A percentile compares a stretch with the other conserved stretches of the same genome.
phyloP scores from a whole-genome alignment of 2,797 vertebrate species.

The Columba guinea region DNA sequence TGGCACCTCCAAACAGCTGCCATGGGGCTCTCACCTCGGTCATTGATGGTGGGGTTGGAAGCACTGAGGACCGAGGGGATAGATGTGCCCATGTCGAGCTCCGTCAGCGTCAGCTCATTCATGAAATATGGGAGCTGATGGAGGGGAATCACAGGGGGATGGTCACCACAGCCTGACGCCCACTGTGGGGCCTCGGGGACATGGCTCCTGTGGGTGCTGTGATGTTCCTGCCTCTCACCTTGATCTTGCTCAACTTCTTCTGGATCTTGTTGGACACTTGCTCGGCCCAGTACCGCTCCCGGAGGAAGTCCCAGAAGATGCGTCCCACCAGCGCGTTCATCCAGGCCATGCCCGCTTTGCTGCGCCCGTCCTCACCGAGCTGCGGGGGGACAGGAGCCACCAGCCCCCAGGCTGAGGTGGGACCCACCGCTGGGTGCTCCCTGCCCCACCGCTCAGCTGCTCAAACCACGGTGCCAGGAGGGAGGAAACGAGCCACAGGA shows the following conservation, averaged over 20 bases:
- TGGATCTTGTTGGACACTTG: conserved; percentile 87
- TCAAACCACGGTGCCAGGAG: accelerated
- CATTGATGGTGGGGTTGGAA: conserved; percentile 81
- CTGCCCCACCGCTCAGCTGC: background rate
- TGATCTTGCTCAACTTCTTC: conserved; percentile 91
- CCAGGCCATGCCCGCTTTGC: conserved; percentile 66
- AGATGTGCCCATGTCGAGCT: conserved; percentile 88
- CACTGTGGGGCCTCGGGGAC: accelerated
- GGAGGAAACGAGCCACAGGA: background rate
- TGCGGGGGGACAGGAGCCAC: background rate
- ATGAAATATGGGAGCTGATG: conserved; percentile 91
- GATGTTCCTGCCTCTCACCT: conserved; percentile 72
- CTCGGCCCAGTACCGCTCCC: conserved; percentile 85
- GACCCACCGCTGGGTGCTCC: background rate
- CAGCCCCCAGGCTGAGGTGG: background rate
- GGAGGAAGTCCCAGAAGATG: conserved; percentile 90
- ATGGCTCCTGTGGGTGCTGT: accelerated
- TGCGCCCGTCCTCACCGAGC: background rate
- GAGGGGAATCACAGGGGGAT: background rate
- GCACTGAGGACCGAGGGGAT: conserved; percentile 82
- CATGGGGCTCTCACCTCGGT: conserved; percentile 73
- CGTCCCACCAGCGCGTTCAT: conserved; percentile 85
- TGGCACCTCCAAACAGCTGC: background rate
- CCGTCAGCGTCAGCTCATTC: conserved; percentile 88
- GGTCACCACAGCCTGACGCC: background rate